Conservation (phyloP, 2,113 vertebrate species). For the Todiramphus saurophagus region DNA sequence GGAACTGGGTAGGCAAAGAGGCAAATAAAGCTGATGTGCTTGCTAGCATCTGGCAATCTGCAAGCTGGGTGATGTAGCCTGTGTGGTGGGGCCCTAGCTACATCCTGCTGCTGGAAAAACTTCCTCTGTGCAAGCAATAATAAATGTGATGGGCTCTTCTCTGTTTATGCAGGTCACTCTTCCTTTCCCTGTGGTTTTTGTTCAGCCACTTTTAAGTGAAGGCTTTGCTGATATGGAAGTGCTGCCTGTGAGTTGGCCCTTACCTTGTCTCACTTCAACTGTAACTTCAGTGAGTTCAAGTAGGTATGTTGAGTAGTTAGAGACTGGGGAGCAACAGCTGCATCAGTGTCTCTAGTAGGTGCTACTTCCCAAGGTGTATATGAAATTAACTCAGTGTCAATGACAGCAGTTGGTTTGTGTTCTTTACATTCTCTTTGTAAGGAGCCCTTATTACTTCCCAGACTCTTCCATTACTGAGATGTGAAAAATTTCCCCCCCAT, state of each 20-base stretch:
- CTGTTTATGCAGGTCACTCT: not conserved
- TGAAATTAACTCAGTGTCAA: not conserved
- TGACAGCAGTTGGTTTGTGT: not conserved
- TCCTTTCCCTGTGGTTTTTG: not conserved
- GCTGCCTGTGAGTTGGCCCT: not conserved
- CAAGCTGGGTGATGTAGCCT: not conserved
- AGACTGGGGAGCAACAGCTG: not conserved
- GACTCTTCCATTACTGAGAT: not conserved
- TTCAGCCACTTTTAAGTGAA: not conserved
- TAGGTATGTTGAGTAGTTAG: not conserved
- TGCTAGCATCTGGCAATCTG: too few species aligned
- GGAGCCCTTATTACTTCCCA: not conserved
- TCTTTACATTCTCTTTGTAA: not conserved
- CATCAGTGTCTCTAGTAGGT: not conserved
- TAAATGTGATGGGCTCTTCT: accelerated
- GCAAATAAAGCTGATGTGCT: not conserved
- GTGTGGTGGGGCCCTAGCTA: not conserved
- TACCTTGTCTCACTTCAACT: not conserved
- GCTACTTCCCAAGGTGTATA: not conserved
- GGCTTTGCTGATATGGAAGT: too few species aligned
- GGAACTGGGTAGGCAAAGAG: not conserved
- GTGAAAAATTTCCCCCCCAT: not conserved
- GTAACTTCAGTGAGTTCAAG: not conserved
- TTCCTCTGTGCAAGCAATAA: not conserved
- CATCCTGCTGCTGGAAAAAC: not conserved